Evolutionary conservation across 2,888 invertebrate genomes (phyloP).

Genomic region (Eremobia ochroleuca): DNA sequence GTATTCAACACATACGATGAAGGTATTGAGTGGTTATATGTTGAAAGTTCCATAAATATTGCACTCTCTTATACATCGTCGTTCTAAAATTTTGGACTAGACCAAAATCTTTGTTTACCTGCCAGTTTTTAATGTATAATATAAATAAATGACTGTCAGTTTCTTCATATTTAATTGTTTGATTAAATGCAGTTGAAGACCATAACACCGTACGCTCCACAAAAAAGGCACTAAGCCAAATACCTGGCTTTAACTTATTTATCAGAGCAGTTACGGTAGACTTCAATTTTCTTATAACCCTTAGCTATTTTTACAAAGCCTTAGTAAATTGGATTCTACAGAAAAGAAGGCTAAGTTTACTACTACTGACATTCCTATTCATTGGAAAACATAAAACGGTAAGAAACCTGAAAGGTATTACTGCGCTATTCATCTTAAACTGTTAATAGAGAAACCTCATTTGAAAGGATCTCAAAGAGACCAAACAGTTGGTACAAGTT

Average conservation of each 20-base stretch:
- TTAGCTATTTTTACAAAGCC: slow-evolving; percentile 33
- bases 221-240: neutral
- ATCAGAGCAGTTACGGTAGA: slow-evolving; percentile 1
- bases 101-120: neutral
- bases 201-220: neutral
- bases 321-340: slow-evolving; percentile 49
- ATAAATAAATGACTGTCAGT: neutral
- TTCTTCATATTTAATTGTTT: neutral
- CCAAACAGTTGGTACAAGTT: slow-evolving; percentile 21
- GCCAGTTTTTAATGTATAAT: neutral
- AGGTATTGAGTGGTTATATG: too few species aligned
- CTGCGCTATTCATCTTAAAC: slow-evolving; percentile 49
- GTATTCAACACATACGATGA: neutral
- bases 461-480: slow-evolving; percentile 38
- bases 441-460: slow-evolving; percentile 47
- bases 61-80: too few species aligned
- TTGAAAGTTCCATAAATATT: neutral
- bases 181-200: neutral
- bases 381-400: slow-evolving; percentile 42
- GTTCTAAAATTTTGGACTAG: neutral
- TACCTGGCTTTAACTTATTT: slow-evolving; percentile 1
- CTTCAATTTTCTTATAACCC: slow-evolving; percentile 15
- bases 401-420: slow-evolving; percentile 36
- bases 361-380: slow-evolving; percentile 45
- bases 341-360: slow-evolving; percentile 40